Evolutionary conservation across 2,113 vertebrate species (phyloP).

Genomic region (Malurus alboscapulatus): DNA sequence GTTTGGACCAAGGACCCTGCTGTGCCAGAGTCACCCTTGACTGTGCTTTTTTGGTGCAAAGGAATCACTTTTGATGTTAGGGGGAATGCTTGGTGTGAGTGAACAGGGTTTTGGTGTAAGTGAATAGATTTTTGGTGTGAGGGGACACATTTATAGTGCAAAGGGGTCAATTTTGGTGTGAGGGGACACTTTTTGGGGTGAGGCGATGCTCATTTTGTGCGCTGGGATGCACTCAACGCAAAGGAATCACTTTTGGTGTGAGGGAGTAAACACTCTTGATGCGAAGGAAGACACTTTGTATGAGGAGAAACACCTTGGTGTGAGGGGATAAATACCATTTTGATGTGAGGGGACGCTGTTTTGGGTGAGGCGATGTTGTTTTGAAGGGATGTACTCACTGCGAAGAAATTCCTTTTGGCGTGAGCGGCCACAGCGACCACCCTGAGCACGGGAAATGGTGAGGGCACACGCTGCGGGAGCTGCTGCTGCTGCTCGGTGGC

Average conservation of each 20-base stretch:
- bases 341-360: rapidly evolving
- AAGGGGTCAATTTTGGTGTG: too few species aligned
- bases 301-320: rapidly evolving
- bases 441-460: rapidly evolving
- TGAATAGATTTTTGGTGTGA: neutral
- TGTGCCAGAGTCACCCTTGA: neutral
- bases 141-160: too few species aligned
- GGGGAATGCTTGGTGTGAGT: too few species aligned
- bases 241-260: neutral
- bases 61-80: neutral
- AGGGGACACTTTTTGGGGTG: neutral
- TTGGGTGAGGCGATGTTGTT: too few species aligned
- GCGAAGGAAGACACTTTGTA: too few species aligned
- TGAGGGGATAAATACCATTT: neutral
- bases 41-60: neutral
- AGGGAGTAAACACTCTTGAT: neutral
- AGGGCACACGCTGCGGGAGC: rapidly evolving
- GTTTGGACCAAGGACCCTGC: rapidly evolving
- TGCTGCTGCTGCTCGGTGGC: rapidly evolving
- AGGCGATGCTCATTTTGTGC: neutral
- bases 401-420: rapidly evolving
- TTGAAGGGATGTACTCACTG: rapidly evolving
- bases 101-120: too few species aligned
- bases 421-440: rapidly evolving
- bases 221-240: too few species aligned